phyloP scores from a whole-genome alignment of 2,888 invertebrate genomes.

The Toxonevra muliebris region DNA sequence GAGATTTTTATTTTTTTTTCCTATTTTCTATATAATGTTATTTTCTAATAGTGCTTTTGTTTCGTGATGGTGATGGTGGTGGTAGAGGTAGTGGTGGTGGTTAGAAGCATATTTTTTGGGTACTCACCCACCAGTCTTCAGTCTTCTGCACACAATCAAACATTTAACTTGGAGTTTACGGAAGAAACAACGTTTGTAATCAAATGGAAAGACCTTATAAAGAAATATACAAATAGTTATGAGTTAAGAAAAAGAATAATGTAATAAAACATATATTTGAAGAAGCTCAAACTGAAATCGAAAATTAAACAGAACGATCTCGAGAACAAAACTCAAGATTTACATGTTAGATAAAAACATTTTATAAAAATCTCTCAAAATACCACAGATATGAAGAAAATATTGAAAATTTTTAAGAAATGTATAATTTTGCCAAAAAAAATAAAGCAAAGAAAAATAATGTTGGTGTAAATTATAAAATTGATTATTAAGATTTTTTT shows the following conservation, averaged over 20 bases:
- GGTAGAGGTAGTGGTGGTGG: slow-evolving; percentile 38
- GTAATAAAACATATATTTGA: too few species aligned
- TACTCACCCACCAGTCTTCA: slow-evolving; percentile 63
- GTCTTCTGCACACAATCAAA: slow-evolving; percentile 56
- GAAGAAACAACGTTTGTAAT: slow-evolving; percentile 16
- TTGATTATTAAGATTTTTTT: too few species aligned
- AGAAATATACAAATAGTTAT: background rate
- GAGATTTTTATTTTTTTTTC: background rate
- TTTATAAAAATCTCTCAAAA: too few species aligned
- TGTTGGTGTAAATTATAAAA: background rate
- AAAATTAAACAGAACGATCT: too few species aligned
- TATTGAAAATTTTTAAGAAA: slow-evolving; percentile 55
- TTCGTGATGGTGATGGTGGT: slow-evolving; percentile 9
- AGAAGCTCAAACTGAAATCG: too few species aligned
- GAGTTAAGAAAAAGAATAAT: slow-evolving; percentile 2
- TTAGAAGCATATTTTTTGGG: slow-evolving; percentile 52
- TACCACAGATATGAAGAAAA: slow-evolving; percentile 51
- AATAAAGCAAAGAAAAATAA: slow-evolving; percentile 52
- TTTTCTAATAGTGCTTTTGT: background rate
- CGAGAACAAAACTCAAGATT: too few species aligned
- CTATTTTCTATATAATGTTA: background rate
- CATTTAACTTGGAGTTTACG: slow-evolving; percentile 50
- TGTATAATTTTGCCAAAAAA: slow-evolving; percentile 46
- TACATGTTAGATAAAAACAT: too few species aligned
- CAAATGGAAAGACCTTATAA: background rate